These are phyloP conservation scores for Dugesia japonica DNA, from an alignment of 2,888 invertebrate genomes.

Conservation along the genomic window DNA sequence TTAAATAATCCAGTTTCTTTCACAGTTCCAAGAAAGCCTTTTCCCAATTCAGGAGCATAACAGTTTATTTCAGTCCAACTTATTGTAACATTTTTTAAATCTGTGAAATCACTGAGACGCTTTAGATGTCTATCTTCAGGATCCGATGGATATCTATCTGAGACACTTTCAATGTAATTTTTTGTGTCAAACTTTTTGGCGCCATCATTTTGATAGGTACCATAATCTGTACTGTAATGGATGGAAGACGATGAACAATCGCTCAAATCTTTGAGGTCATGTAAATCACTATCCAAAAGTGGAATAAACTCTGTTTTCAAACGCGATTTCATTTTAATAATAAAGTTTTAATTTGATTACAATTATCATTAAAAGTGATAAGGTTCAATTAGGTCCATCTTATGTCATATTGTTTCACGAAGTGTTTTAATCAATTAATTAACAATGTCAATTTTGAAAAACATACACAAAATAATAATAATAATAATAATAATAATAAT, in stretches of 20 bases:
- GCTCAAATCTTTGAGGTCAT: background rate
- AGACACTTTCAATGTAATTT: background rate
- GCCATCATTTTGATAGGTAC: background rate
- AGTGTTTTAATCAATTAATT: no score
- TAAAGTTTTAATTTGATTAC: background rate
- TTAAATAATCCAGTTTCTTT: conserved; percentile 20
- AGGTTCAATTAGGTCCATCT: background rate
- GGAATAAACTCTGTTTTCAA: background rate
- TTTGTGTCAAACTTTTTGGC: background rate
- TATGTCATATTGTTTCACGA: no score
- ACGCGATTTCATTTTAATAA: background rate
- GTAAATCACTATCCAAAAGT: background rate
- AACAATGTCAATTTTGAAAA: no score
- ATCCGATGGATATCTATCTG: background rate
- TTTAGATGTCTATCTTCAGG: background rate
- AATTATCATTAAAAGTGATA: background rate
- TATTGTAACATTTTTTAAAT: conserved; percentile 3
- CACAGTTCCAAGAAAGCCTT: background rate
- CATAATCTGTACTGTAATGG: conserved; percentile 1
- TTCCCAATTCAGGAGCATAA: conserved; percentile 9
- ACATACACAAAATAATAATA: no score
- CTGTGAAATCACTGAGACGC: background rate
- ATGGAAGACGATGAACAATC: background rate
- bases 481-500: no score
- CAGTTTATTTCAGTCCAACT: conserved; percentile 23